Evolutionary conservation across 2,888 invertebrate genomes (phyloP), one percentile per base, ranked within the genome.

Genomic region (Melipona beecheii): DNA sequence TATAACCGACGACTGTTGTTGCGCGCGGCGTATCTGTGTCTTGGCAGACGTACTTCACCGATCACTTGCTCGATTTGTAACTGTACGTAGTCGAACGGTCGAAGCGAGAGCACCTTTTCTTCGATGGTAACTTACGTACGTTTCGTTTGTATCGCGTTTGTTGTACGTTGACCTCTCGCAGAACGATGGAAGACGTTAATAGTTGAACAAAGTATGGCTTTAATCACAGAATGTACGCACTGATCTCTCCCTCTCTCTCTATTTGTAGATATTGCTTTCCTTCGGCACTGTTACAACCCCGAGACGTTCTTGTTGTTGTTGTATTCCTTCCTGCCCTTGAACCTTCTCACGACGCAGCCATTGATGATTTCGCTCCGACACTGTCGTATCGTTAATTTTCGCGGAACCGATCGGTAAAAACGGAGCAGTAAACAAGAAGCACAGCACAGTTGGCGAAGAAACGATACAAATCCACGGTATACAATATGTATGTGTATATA

Each of bases 1-100:
- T 75, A 75, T 64, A 71, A 52, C 17, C 31, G 19, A 71, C 73
- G 79, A 79, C 56, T 74, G 79, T 82, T 82, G 78, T 64, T 68
- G 50, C 49, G 52, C 9, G 15, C 54, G 36, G 4, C 21, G 27
- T 66, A 3, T 19, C 21, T 24, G 21, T 54, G 31, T 15, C 27
- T 27, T 1, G 4, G 19, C 9, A 58, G n/a, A 24, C 27, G 21
- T n/a, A n/a, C n/a, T 56, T 65, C 70, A 70, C 52, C 56, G 31
- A n/a, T n/a, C 43, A n/a, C 49, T 68, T 31, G 66, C 50, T 36
- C 43, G 43, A 43, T 43, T 11, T 43, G 43, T 43, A 43, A 11
- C 9, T 21, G 9, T 31, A 19, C 54, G 56, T 65, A 17, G 17
- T 31, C 0, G 1, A 21, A 43, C 50, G 24, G 17, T 24, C 24